phyloP scores from a whole-genome alignment of 1,140 invertebrate species.

The Trialeurodes vaporariorum region DNA sequence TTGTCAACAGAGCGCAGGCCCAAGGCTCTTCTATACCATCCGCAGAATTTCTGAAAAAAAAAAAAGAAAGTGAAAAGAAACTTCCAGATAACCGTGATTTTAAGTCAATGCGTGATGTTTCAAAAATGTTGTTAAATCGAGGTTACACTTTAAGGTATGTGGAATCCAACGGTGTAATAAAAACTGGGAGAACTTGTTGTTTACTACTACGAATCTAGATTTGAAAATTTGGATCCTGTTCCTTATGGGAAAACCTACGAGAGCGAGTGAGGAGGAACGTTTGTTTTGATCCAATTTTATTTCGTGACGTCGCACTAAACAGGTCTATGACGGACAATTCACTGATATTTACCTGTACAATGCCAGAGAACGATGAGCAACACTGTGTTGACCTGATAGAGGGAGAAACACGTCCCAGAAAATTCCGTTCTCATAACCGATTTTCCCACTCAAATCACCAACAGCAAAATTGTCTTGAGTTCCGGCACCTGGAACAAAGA shows the following conservation, averaged over 20 bases:
- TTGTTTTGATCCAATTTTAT: not conserved
- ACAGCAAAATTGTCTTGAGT: conserved; percentile 80
- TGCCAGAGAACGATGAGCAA: conserved; percentile 70
- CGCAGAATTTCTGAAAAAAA: conserved; percentile 34
- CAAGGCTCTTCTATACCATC: conserved; percentile 43
- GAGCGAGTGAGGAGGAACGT: no score
- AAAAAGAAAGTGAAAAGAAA: conserved; percentile 8
- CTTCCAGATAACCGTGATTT: conserved; percentile 2
- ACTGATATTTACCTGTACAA: conserved; percentile 63
- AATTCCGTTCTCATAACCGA: conserved; percentile 29
- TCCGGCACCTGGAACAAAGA: conserved; percentile 44
- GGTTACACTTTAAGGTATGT: no score
- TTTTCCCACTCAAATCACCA: conserved; percentile 83
- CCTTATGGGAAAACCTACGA: no score
- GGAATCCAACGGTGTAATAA: no score
- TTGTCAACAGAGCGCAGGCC: conserved; percentile 51
- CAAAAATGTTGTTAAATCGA: no score
- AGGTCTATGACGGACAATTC: no score
- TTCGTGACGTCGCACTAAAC: no score
- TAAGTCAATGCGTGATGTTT: no score
- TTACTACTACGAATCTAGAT: no score
- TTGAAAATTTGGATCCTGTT: no score
- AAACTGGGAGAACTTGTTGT: no score
- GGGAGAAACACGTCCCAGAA: conserved; percentile 74
- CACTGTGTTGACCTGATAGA: conserved; percentile 62